Evolutionary conservation across 2,888 invertebrate genomes (phyloP).

Genomic region (Matsumyia berberina): DNA sequence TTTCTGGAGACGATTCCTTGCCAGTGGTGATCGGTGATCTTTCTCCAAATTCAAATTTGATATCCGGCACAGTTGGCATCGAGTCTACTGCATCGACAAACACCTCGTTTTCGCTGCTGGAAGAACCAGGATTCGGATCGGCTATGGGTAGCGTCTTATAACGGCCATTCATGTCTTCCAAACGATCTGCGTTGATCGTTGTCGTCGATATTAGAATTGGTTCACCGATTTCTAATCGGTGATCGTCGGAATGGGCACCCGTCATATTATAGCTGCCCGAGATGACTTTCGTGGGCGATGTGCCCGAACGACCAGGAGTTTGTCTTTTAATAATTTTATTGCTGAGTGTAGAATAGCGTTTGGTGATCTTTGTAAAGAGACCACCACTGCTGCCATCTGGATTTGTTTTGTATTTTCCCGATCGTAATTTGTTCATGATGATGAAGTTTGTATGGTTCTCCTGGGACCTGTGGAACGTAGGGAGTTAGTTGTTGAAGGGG

Average conservation of each 20-base stretch:
- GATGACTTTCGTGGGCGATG: slow-evolving; percentile 80
- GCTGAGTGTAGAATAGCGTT: slow-evolving; percentile 83
- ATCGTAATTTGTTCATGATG: slow-evolving; percentile 78
- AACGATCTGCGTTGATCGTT: slow-evolving; percentile 82
- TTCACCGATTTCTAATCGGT: slow-evolving; percentile 83
- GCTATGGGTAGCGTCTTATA: slow-evolving; percentile 55
- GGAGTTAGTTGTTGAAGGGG: slow-evolving; percentile 49
- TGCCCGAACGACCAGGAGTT: slow-evolving; percentile 79
- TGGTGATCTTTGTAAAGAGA: slow-evolving; percentile 82
- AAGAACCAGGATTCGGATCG: slow-evolving; percentile 74
- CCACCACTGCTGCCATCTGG: slow-evolving; percentile 77
- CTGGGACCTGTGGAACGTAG: slow-evolving; percentile 47
- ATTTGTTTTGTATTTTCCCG: slow-evolving; percentile 78
- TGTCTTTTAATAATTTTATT: slow-evolving; percentile 82
- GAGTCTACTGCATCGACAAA: slow-evolving; percentile 82
- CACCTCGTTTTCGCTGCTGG: slow-evolving; percentile 82
- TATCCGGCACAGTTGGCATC: slow-evolving; percentile 77
- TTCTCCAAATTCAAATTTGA: slow-evolving; percentile 73
- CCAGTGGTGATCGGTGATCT: slow-evolving; percentile 65
- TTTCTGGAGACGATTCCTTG: slow-evolving; percentile 65
- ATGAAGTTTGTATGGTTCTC: slow-evolving; percentile 53
- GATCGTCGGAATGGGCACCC: slow-evolving; percentile 82
- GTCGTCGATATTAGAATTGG: slow-evolving; percentile 84
- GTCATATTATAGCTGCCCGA: slow-evolving; percentile 84
- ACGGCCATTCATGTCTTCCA: slow-evolving; percentile 77